Evolutionary conservation across 2,797 vertebrate species (phyloP), one percentile per base, ranked within the genome.

Genomic region (Periophthalmus magnuspinnatus): DNA sequence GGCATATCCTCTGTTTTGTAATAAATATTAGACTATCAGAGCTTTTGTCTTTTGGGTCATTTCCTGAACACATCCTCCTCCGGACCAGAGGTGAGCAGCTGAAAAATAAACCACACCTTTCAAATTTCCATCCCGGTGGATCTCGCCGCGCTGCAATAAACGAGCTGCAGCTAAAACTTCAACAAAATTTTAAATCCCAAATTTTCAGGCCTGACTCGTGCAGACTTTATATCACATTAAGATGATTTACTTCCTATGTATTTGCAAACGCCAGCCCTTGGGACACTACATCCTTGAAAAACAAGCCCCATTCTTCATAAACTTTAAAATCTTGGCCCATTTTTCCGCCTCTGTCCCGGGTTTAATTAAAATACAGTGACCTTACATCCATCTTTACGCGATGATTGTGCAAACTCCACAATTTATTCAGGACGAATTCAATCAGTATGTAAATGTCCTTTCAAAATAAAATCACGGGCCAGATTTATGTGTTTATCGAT

Each of bases 361-460:
- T 66, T 66, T 66, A 34, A 66, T 66, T 66, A 66, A 64, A 64
- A 64, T 66, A 34, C 64, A 66, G 32, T 66, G 64, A 66, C 64
- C 64, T 54, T 22, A 33, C 59, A 34, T 36, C 58, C 57, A 68
- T 58, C 48, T 34, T 54, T 54, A 21, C 54, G 17, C 33, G 48
- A 50, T 65, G 48, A 65, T 54, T 66, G 48, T 66, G 64, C 64
- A 66, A 66, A 66, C 48, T 24, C 64, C 28, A 54, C 16, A 66
- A 65, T 65, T 50, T 66, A 66, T 66, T 66, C 64, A 34, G 19
- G 28, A n/a, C 48, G 21, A 66, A 66, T 54, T 21, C 45, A 21
- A 66, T 66, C 64, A 54, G 28, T 66, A 66, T 66, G 64, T 54
- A 34, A 66, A 66, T 66, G 33, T 22, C 19, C n/a, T 21, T 66